Conservation (phyloP, 2,113 vertebrate genomes). For the Trogon melanurus region DNA sequence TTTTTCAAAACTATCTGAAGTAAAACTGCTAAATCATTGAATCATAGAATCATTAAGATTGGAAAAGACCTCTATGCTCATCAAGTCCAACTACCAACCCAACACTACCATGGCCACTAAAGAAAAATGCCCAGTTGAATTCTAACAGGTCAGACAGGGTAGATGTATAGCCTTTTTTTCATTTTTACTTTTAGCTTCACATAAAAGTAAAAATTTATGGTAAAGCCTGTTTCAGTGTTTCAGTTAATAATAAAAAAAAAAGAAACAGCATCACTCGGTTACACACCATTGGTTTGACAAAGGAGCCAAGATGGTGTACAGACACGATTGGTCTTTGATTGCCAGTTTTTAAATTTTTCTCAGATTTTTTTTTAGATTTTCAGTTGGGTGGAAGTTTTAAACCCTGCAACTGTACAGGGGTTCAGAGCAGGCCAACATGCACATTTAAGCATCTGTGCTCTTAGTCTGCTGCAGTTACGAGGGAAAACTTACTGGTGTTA, state of each 20-base stretch:
- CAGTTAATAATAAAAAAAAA: neutral
- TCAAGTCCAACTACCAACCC: no score
- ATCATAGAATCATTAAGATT: no score
- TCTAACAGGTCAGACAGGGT: neutral
- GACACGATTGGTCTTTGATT: neutral
- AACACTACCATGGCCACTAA: neutral
- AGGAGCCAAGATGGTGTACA: neutral
- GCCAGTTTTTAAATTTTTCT: neutral
- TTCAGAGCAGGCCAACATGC: neutral
- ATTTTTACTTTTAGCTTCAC: neutral
- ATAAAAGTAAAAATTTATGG: neutral
- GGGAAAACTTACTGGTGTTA: neutral
- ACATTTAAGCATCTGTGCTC: neutral
- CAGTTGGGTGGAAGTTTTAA: neutral
- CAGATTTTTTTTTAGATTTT: neutral
- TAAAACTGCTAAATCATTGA: no score
- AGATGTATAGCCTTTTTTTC: neutral
- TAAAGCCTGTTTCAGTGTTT: neutral
- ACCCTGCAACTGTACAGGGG: no score
- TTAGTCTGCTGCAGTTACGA: neutral
- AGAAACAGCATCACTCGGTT: neutral
- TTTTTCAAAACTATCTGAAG: neutral
- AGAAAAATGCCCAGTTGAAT: neutral
- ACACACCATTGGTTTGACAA: neutral
- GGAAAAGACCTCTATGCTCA: no score